Evolutionary conservation across 2,888 invertebrate species (phyloP), one percentile per base, ranked within the genome.

Genomic region (Eumacrocentrus americanus): DNA sequence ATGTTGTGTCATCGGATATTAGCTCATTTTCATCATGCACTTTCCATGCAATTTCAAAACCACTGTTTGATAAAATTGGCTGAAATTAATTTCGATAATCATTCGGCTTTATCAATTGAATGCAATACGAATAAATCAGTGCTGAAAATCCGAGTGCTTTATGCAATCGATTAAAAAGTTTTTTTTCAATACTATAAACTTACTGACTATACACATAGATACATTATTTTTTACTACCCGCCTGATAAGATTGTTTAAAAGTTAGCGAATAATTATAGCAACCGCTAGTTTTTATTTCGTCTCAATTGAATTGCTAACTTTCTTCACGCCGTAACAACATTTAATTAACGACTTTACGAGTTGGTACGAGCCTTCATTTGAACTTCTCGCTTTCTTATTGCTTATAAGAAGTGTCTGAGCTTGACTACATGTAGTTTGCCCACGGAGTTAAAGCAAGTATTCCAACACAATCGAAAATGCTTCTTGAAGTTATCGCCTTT

Each of bases 261-360:
- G 53, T 60, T 57, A 54, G 60, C 25, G 18, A 53, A 51, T 38
- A 51, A 44, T 48, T 48, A 16, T n/a, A 53, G 12, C n/a, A 3
- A 18, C n/a, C 29, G 7, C 22, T 14, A 38, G 16, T 48, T 56
- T 47, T 34, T 22, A 37, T 9, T 55, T 50, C 46, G 2, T 38
- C 34, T 38, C 23, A 12, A 46, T 46, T 23, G 20, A 46, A 46
- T 46, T 23, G 12, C 5, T 22, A 12, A 46, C 46, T 37, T 20
- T 29, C 23, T 34, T 38, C 11, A n/a, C 37, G 16, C 29, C n/a
- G 14, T 23, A 16, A 35, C 46, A 51, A 54, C 46, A 55, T 55
- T 46, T 11, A 23, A 53, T 61, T 47, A 16, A 25, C 40, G 22
- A 35, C 4, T 29, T 51, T 25, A 29, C 46, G 7, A 46, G n/a